A percentile compares a stretch with the other conserved stretches of the same genome.
Evolutionary conservation across 2,797 vertebrate species (phyloP).

Genomic region (Centroberyx gerrardi): DNA sequence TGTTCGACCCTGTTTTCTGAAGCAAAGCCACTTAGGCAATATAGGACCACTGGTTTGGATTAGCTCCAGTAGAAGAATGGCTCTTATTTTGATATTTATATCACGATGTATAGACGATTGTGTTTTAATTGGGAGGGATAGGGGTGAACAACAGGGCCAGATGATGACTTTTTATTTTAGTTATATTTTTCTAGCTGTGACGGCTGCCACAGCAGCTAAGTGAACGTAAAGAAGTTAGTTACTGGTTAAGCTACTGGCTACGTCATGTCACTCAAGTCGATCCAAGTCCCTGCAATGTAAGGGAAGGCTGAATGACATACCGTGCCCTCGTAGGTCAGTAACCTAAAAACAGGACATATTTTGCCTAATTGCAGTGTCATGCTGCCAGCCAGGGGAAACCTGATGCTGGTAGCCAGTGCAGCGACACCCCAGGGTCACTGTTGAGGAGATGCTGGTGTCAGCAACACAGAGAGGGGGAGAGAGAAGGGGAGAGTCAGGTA

Average conservation of each 20-base stretch:
- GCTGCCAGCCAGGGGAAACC: constrained; percentile 49
- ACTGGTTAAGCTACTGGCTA: neutral
- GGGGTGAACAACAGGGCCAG: too few species aligned
- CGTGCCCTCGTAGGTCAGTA: constrained; percentile 38
- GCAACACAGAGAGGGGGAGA: constrained; percentile 28
- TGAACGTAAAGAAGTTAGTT: neutral
- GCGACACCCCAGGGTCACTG: constrained; percentile 46
- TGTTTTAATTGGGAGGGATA: too few species aligned
- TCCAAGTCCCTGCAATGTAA: constrained; percentile 17
- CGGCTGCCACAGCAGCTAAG: neutral
- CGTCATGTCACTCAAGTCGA: neutral
- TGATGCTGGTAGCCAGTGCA: constrained; percentile 38
- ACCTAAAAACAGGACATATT: constrained; percentile 44
- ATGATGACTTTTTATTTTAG: neutral
- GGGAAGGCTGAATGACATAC: constrained; percentile 14
- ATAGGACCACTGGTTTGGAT: neutral
- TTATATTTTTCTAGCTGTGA: neutral
- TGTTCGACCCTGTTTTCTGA: constrained; percentile 2
- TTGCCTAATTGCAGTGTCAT: constrained; percentile 54
- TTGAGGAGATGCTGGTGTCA: constrained; percentile 59
- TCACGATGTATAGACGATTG: too few species aligned
- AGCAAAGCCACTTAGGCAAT: neutral
- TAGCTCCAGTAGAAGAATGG: too few species aligned
- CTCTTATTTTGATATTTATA: too few species aligned
- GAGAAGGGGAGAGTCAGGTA: constrained; percentile 27